Conservation (phyloP, 2,797 vertebrate species). For the Eptatretus atami region DNA sequence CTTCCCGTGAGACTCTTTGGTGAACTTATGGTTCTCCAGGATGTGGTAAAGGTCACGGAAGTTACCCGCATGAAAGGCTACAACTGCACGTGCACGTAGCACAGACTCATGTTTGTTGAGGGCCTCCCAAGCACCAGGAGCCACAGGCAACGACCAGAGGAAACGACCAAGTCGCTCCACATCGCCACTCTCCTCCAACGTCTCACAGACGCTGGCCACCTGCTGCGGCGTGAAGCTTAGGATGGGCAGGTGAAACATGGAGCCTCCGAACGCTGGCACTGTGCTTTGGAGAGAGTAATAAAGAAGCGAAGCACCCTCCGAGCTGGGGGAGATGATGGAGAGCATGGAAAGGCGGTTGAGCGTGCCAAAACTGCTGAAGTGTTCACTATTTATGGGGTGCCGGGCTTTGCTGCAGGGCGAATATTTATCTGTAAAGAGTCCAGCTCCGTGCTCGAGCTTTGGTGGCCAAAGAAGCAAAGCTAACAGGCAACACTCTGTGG, state of each 20-base stretch:
- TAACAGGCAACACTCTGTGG: too few relatives aligned
- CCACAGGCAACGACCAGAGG: constrained; percentile 92
- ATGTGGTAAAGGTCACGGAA: constrained; percentile 95
- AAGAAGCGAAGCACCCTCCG: too few relatives aligned
- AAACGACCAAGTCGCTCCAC: constrained; percentile 90
- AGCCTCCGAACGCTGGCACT: constrained; percentile 10
- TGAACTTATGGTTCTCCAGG: constrained; percentile 96
- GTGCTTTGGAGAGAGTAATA: too few relatives aligned
- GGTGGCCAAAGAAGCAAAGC: too few relatives aligned
- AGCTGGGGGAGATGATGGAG: too few relatives aligned
- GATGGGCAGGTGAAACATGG: constrained; percentile 96
- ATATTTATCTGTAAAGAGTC: too few relatives aligned
- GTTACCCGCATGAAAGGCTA: constrained; percentile 85
- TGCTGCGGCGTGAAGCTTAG: constrained; percentile 98
- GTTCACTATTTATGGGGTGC: too few relatives aligned
- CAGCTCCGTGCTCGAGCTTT: too few relatives aligned
- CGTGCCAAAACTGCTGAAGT: too few relatives aligned
- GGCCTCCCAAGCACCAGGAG: constrained; percentile 81
- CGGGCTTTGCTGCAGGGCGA: too few relatives aligned
- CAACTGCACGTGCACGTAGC: constrained; percentile 61
- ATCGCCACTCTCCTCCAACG: constrained; percentile 92
- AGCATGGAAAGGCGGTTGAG: too few relatives aligned
- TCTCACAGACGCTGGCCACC: constrained; percentile 97
- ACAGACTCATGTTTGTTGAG: constrained; percentile 94
- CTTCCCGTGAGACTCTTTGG: constrained; percentile 90